Base-by-base conservation (phyloP, 2,888 invertebrate species). In the Lampropteryx suffumata region DNA sequence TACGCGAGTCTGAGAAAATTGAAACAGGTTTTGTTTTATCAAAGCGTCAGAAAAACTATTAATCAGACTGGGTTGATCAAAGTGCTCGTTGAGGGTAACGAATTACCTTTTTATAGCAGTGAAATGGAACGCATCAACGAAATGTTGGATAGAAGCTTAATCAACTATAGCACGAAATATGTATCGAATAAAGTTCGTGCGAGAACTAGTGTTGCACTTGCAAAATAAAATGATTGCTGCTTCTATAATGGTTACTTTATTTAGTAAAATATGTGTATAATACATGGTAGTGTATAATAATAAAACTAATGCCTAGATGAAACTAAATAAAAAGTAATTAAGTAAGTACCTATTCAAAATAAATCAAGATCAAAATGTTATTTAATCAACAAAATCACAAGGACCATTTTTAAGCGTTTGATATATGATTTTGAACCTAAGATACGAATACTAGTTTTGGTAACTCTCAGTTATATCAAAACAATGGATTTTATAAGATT, bases 361-460 rank as follows among this genome's bases (percentile, higher is more conserved):
- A n/a, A n/a, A n/a, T n/a, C n/a, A n/a, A n/a, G n/a, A n/a, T n/a
- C n/a, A n/a, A n/a, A n/a, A n/a, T n/a, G n/a, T n/a, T n/a, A n/a
- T n/a, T n/a, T n/a, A n/a, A n/a, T n/a, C n/a, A n/a, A n/a, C n/a
- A n/a, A n/a, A n/a, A n/a, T n/a, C n/a, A n/a, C n/a, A n/a, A n/a
- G n/a, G n/a, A n/a, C n/a, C n/a, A n/a, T n/a, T n/a, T n/a, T n/a
- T n/a, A n/a, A n/a, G n/a, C n/a, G n/a, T n/a, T n/a, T n/a, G n/a
- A 3, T 29, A 36, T 50, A 30, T 9, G 8, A 14, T 40, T 65
- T 51, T 60, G 47, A 55, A 53, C 55, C 62, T 66, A 32, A 35
- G 17, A 52, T 66, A 67, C 44, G 63, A 67, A 54, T 61, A 81
- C 80, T 79, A 77, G 73, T 69, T 73, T 74, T 81, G 86, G 85